phyloP scores from a whole-genome alignment of 2,888 invertebrate genomes.

The Periphyllus acericola region DNA sequence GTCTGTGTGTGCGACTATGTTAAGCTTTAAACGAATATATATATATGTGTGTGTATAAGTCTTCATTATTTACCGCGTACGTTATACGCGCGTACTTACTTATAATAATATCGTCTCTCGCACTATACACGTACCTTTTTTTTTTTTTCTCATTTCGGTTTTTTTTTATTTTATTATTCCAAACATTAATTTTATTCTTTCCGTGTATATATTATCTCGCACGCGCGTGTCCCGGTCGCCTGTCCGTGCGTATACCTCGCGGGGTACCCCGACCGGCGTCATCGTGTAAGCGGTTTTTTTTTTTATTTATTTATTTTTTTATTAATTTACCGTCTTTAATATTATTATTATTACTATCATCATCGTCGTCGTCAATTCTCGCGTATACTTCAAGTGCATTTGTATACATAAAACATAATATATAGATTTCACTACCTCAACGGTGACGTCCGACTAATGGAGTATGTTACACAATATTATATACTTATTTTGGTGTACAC shows the following conservation, averaged over 20 bases:
- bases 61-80: neutral
- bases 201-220: neutral
- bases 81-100: neutral
- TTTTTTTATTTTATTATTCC: neutral
- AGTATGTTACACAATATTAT: neutral
- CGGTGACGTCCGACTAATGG: neutral
- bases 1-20: neutral
- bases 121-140: neutral
- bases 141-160: neutral
- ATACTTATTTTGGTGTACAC: neutral
- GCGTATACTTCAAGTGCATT: neutral
- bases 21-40: neutral
- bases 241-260: neutral
- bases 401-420: too few species aligned
- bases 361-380: neutral
- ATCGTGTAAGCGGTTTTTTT: slow-evolving; percentile 1
- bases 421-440: too few species aligned
- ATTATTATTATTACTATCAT: neutral
- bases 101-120: slow-evolving; percentile 10
- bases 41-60: neutral
- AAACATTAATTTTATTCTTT: neutral
- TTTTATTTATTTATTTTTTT: neutral
- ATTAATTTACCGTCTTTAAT: neutral
- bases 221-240: neutral
- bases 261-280: neutral